Evolutionary conservation across 2,797 vertebrate genomes (phyloP).

Genomic region (Erithacus rubecula): DNA sequence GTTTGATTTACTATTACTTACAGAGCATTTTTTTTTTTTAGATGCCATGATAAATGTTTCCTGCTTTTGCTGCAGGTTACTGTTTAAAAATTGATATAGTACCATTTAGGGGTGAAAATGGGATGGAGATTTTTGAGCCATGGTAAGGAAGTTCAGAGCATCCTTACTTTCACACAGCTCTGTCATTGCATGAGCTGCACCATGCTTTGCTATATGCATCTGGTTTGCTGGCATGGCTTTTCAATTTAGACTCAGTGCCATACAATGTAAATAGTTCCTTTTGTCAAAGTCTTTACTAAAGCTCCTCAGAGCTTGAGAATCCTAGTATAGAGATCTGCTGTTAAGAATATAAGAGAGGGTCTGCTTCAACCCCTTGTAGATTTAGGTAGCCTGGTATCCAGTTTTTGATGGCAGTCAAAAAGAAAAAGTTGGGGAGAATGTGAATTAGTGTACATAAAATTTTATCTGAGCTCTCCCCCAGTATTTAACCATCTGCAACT

Average conservation of each 20-base stretch:
- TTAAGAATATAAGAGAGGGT: background rate
- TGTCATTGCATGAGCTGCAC: background rate
- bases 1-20: background rate
- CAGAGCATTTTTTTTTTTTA: background rate
- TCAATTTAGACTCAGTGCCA: background rate
- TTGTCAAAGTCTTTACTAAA: background rate
- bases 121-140: background rate
- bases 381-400: background rate
- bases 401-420: background rate
- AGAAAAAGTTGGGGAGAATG: background rate
- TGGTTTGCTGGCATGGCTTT: background rate
- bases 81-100: background rate
- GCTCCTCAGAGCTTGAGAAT: background rate
- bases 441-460: background rate
- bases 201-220: background rate
- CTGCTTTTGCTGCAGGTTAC: background rate
- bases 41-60: background rate
- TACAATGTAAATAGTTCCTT: background rate
- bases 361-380: background rate
- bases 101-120: background rate
- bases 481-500: background rate
- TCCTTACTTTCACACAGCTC: background rate
- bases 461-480: background rate
- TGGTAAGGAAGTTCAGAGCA: background rate
- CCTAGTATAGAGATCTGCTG: background rate